Evolutionary conservation across 2,797 vertebrate genomes (phyloP), one percentile per base, ranked within the genome.

Genomic region (Mus minutoides): DNA sequence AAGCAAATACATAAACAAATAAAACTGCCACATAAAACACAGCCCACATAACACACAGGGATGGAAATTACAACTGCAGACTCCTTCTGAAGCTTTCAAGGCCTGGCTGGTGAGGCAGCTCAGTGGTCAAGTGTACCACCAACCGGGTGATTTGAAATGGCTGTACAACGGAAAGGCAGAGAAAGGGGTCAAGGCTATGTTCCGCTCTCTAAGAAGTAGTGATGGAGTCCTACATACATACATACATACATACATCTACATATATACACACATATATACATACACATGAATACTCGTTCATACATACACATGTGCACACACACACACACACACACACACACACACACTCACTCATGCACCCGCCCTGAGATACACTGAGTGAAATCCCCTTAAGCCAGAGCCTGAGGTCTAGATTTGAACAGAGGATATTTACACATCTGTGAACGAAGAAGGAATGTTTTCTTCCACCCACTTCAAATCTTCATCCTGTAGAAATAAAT

Each of bases 401-500:
- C 58, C 86, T 77, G 29, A 84, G 80, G 21, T 16, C 52, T 2
- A 94, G 40, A 89, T 12, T 84, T 60, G 46, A 94, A 97, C 0
- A 95, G 40, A 94, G 46, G 49, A 94, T 95, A 99, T 98, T 99
- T 97, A 99, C 99, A 99, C 99, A 82, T 99, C 99, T 95, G 99
- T 99, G 84, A 99, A 99, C 62, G 99, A 99, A 78, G 99, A 99
- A 60, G 99, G 99, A 95, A 99, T 99, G 97, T 99, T 99, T 97
- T 99, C 99, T 97, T 99, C 99, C 1, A 99, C 99, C 99, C 99
- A 99, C 93, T 99, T 99, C 76, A 99, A 97, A 96, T 99, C 99
- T 98, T 99, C 99, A 98, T 99, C 99, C 99, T 99, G 96, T 54
- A 73, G 93, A 93, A 91, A 96, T 37, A 94, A 92, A 97, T 54